Conservation (phyloP, 2,113 vertebrate species). For the Tachysurus fulvidraco region DNA sequence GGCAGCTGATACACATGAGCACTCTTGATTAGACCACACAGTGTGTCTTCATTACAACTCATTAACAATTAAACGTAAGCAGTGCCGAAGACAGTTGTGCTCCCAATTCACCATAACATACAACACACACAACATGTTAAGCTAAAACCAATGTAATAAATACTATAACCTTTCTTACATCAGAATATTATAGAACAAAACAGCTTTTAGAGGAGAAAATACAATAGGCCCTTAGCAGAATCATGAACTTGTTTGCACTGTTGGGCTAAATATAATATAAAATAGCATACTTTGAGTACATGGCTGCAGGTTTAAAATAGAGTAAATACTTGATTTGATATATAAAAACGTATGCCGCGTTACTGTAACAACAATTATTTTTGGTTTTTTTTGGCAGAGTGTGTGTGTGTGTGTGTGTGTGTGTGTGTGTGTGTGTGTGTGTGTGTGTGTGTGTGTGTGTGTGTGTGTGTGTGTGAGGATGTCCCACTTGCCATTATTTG, state of each 20-base stretch:
- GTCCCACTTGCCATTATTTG: not conserved
- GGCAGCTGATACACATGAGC: slow-evolving; percentile 67
- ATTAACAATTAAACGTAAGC: slow-evolving; percentile 75
- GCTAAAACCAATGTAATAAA: not conserved
- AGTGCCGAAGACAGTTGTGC: slow-evolving; percentile 61
- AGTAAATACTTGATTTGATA: not conserved
- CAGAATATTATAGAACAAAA: not conserved
- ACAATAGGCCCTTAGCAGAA: not conserved
- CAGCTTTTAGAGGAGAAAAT: not conserved
- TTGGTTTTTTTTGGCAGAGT: not conserved
- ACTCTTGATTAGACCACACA: slow-evolving; percentile 71
- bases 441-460: not conserved
- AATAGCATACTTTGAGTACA: not conserved
- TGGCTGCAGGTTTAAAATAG: not conserved
- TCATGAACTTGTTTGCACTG: not conserved
- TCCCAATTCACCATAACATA: not conserved
- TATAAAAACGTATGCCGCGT: not conserved
- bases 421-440: not conserved
- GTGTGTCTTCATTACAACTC: slow-evolving; percentile 72
- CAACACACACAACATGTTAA: slow-evolving; percentile 8
- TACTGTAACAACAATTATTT: not conserved
- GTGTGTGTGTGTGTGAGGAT: not conserved
- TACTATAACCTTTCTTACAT: not conserved
- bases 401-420: not conserved
- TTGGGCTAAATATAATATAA: not conserved